These are phyloP conservation scores for Propsilocerus akamusi DNA, from an alignment of 1,140 invertebrate genomes.

Conservation along the genomic window DNA sequence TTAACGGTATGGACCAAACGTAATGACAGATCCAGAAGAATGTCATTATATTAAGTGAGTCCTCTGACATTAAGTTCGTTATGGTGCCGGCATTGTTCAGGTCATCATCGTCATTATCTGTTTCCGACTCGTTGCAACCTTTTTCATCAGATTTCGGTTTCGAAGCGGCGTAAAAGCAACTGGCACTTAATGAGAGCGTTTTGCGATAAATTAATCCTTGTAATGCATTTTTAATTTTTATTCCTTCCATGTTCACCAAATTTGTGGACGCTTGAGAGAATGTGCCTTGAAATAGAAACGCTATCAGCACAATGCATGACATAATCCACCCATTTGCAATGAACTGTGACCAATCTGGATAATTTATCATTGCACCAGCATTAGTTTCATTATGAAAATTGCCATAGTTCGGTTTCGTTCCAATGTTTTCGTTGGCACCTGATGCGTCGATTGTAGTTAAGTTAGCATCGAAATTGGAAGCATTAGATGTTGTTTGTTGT, in stretches of 20 bases:
- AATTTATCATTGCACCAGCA: constrained; percentile 18
- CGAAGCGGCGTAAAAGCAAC: constrained; percentile 1
- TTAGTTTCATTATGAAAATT: constrained; percentile 8
- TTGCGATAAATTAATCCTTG: constrained; percentile 38
- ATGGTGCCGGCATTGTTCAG: constrained; percentile 37
- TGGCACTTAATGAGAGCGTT: constrained; percentile 21
- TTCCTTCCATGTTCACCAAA: constrained; percentile 61
- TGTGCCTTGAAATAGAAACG: constrained; percentile 54
- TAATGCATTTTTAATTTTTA: constrained; percentile 55
- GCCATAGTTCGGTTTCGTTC: constrained; percentile 7
- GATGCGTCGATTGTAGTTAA: constrained; percentile 1
- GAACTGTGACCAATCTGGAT: constrained; percentile 35
- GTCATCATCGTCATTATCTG: constrained; percentile 8
- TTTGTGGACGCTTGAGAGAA: constrained; percentile 73
- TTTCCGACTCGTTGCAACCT: constrained; percentile 12
- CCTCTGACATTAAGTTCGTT: constrained; percentile 68
- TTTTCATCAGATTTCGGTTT: constrained; percentile 22
- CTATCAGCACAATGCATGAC: constrained; percentile 47
- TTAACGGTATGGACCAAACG: constrained; percentile 68
- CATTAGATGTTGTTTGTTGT: constrained; percentile 8
- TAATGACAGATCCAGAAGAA: constrained; percentile 73
- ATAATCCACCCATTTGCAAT: constrained; percentile 61
- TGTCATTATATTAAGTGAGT: constrained; percentile 64
- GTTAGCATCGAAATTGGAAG: background rate
- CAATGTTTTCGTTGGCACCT: constrained; percentile 2